A percentile compares a stretch with the other conserved stretches of the same genome.
phyloP scores from a whole-genome alignment of 2,113 vertebrate species.

The Capreolus pygargus region DNA sequence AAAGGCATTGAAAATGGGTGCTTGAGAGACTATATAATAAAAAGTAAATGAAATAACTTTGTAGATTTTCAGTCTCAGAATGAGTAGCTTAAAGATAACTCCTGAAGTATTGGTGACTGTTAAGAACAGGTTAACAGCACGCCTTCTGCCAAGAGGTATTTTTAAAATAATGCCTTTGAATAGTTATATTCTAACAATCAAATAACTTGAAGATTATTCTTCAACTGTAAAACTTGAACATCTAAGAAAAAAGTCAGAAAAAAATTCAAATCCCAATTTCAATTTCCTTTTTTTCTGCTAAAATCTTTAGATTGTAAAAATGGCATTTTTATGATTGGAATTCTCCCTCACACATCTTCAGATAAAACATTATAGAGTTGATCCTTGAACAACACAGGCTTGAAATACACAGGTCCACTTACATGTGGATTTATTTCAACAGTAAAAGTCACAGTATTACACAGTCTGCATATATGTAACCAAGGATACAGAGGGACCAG shows the following conservation, averaged over 20 bases:
- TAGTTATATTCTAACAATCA: background rate
- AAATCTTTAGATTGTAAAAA: background rate
- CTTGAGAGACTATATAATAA: slow-evolving; percentile 27
- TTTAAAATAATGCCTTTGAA: background rate
- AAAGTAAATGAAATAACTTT: slow-evolving; percentile 28
- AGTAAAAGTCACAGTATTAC: background rate
- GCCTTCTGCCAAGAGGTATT: background rate
- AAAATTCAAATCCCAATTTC: background rate
- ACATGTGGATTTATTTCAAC: rapidly evolving
- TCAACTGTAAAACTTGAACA: background rate
- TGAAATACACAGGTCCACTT: background rate
- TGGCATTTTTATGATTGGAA: background rate
- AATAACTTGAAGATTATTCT: background rate
- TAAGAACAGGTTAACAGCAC: background rate
- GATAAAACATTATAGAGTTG: background rate
- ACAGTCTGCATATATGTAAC: background rate
- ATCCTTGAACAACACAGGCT: background rate
- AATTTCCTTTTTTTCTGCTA: background rate
- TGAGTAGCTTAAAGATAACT: background rate
- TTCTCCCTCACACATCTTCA: background rate
- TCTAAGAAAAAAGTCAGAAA: background rate
- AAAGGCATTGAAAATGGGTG: slow-evolving; percentile 52
- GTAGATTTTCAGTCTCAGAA: background rate
- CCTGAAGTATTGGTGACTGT: background rate
- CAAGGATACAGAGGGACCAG: background rate